These are phyloP conservation scores for Argya squamiceps DNA, from an alignment of 2,797 vertebrate genomes.

Conservation along the genomic window DNA sequence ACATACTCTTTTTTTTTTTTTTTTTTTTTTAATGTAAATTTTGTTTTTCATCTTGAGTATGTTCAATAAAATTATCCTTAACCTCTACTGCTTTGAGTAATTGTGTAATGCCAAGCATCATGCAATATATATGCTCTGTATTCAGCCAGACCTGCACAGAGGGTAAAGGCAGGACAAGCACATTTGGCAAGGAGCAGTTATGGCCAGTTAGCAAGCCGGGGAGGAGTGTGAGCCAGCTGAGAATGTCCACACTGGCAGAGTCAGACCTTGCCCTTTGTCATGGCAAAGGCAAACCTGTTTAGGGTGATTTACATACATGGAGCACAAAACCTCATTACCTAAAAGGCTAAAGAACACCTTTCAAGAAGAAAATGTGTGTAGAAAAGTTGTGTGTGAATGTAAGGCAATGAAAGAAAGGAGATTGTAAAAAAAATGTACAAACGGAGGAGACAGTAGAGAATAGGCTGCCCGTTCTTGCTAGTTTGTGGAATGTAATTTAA, in stretches of 20 bases:
- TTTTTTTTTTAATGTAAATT: background rate
- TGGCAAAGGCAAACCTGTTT: background rate
- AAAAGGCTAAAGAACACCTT: background rate
- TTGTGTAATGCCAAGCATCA: background rate
- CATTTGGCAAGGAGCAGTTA: background rate
- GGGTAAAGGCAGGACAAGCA: background rate
- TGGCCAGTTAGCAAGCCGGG: background rate
- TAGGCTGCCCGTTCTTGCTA: background rate
- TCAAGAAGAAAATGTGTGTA: background rate
- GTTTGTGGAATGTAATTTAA: background rate
- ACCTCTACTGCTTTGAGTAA: background rate
- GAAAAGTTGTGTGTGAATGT: background rate
- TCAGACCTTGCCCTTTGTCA: background rate
- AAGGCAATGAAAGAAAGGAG: background rate
- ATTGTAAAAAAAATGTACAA: background rate
- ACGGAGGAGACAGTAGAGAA: accelerated
- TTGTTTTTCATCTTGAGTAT: background rate
- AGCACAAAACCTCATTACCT: background rate
- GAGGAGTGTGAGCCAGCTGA: background rate
- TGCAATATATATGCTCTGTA: accelerated
- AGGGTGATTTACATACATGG: accelerated
- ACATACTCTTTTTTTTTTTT: background rate
- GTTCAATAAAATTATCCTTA: background rate
- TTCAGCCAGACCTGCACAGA: background rate
- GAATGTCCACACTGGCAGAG: background rate